phyloP scores from a whole-genome alignment of 2,888 invertebrate genomes.

The Trichogramma evanescens region DNA sequence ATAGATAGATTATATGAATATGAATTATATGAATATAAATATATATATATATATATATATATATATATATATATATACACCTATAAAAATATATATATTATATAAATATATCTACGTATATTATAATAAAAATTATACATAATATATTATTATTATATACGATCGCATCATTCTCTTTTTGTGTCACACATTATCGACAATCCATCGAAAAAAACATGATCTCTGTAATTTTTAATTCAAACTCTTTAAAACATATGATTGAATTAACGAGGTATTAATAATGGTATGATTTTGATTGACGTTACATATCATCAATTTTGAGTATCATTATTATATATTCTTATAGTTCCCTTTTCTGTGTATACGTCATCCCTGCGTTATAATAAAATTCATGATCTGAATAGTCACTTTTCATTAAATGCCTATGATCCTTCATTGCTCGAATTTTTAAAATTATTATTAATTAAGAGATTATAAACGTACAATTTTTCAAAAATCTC shows the following conservation, averaged over 20 bases:
- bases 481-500: too few species aligned
- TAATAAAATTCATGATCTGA: too few species aligned
- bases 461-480: too few species aligned
- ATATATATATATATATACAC: slow-evolving; percentile 8
- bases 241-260: slow-evolving; percentile 39
- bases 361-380: too few species aligned
- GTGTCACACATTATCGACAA: slow-evolving; percentile 38
- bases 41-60: slow-evolving; percentile 11
- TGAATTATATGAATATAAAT: not conserved
- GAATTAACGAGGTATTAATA: slow-evolving; percentile 25
- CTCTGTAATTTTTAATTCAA: slow-evolving; percentile 47
- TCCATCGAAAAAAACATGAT: slow-evolving; percentile 42
- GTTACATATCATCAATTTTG: slow-evolving; percentile 38
- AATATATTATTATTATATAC: slow-evolving; percentile 20
- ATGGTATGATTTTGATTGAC: slow-evolving; percentile 28
- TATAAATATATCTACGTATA: slow-evolving; percentile 19
- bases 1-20: slow-evolving; percentile 9
- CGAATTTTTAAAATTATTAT: too few species aligned
- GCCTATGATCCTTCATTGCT: too few species aligned
- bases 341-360: too few species aligned
- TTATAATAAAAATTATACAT: slow-evolving; percentile 18
- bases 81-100: slow-evolving; percentile 15
- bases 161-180: slow-evolving; percentile 36
- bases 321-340: slow-evolving; percentile 12
- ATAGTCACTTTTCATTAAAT: too few species aligned